These are phyloP conservation scores for Peucedramus taeniatus DNA, from an alignment of 2,113 vertebrate genomes.

Conservation along the genomic window DNA sequence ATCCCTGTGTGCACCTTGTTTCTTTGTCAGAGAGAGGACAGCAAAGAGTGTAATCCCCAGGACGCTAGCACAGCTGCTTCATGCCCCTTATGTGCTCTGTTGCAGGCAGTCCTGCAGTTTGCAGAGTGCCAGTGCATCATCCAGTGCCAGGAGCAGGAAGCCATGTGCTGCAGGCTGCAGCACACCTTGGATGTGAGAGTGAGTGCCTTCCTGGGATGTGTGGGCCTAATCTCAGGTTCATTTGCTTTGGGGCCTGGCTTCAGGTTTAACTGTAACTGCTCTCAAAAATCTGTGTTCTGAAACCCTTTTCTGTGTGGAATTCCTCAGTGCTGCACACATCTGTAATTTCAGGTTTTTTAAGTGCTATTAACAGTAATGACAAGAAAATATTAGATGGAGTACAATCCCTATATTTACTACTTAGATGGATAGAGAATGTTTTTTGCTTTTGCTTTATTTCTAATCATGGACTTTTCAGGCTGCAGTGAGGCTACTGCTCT, in stretches of 20 bases:
- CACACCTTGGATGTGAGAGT: constrained; percentile 83
- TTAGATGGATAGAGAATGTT: not conserved
- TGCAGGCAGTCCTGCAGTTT: constrained; percentile 82
- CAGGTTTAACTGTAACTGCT: not conserved
- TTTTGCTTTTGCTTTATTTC: not conserved
- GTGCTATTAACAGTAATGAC: not conserved
- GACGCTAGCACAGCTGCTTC: not conserved
- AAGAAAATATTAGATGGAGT: not conserved
- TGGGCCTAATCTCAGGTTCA: not conserved
- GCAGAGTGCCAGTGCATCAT: constrained; percentile 83
- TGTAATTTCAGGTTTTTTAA: not conserved
- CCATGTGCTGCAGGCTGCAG: constrained; percentile 77
- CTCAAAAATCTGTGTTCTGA: not conserved
- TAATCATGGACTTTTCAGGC: not conserved
- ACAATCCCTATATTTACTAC: not conserved
- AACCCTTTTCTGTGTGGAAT: not conserved
- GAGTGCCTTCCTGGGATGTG: not conserved
- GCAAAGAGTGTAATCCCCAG: not conserved
- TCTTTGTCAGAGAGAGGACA: not conserved
- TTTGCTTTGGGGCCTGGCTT: not conserved
- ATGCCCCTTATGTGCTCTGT: not conserved
- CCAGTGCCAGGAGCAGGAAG: constrained; percentile 82
- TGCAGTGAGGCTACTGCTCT: not conserved
- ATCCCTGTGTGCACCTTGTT: not conserved
- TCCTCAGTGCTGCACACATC: not conserved